Evolutionary conservation across 2,113 vertebrate species (phyloP).

Genomic region (Oryzias celebensis): DNA sequence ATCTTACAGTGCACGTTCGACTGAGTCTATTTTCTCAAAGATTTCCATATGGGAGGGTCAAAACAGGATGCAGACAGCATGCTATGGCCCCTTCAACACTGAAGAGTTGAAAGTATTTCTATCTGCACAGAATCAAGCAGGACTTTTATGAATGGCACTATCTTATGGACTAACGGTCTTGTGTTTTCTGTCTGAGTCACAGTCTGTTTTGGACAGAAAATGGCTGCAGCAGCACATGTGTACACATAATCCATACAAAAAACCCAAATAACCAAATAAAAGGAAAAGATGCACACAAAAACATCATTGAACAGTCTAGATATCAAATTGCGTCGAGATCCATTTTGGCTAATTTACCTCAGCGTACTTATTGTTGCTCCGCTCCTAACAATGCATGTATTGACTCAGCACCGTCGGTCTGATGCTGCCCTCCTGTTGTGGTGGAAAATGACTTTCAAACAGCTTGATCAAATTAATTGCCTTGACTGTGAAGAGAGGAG

Average conservation of each 20-base stretch:
- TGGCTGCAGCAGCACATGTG: constrained; percentile 2
- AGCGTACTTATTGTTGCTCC: constrained; percentile 26
- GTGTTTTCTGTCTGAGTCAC: too few species aligned
- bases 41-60: constrained; percentile 16
- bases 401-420: constrained; percentile 47
- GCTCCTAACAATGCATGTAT: constrained; percentile 45
- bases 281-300: constrained; percentile 33
- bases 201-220: neutral
- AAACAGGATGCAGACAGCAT: neutral
- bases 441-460: constrained; percentile 62
- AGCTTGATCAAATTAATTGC: constrained; percentile 71
- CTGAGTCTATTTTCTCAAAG: neutral
- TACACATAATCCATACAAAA: neutral
- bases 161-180: too few species aligned
- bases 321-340: constrained; percentile 54
- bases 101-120: neutral
- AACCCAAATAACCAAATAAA: constrained; percentile 14
- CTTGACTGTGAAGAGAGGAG: constrained; percentile 50
- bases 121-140: too few species aligned
- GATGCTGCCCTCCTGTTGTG: constrained; percentile 32
- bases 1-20: constrained; percentile 12
- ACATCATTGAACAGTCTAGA: constrained; percentile 33
- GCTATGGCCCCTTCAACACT: neutral
- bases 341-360: constrained; percentile 44
- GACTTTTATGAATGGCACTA: too few species aligned